Evolutionary conservation across 2,797 vertebrate genomes (phyloP).

Genomic region (Xiphophorus birchmanni): DNA sequence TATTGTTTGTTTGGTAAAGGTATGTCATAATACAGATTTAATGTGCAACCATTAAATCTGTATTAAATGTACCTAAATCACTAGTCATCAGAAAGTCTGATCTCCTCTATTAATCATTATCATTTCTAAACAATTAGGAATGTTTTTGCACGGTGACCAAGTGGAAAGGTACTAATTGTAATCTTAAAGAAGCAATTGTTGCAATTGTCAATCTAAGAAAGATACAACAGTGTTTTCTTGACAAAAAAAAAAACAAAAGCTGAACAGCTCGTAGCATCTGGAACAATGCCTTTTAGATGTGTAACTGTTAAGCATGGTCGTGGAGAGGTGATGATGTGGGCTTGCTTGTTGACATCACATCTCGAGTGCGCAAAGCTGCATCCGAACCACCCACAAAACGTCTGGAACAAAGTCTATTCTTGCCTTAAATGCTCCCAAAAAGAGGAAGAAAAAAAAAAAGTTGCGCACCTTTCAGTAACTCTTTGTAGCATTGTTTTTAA

Average conservation of each 20-base stretch:
- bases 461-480: background rate
- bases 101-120: background rate
- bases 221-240: background rate
- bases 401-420: background rate
- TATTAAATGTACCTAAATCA: background rate
- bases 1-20: background rate
- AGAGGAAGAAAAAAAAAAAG: background rate
- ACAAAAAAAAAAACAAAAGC: background rate
- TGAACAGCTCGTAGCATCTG: background rate
- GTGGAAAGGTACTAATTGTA: background rate
- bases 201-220: background rate
- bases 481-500: constrained; percentile 1
- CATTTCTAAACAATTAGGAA: background rate
- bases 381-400: background rate
- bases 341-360: background rate
- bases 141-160: background rate
- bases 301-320: background rate
- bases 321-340: background rate
- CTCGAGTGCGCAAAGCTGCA: background rate
- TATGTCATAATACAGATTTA: background rate
- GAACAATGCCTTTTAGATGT: background rate
- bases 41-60: background rate
- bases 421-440: background rate
- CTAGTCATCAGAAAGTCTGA: background rate
- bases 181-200: background rate